Evolutionary conservation across 2,113 vertebrate species (phyloP), one percentile per base, ranked within the genome.

Genomic region (Chaetura pelagica): DNA sequence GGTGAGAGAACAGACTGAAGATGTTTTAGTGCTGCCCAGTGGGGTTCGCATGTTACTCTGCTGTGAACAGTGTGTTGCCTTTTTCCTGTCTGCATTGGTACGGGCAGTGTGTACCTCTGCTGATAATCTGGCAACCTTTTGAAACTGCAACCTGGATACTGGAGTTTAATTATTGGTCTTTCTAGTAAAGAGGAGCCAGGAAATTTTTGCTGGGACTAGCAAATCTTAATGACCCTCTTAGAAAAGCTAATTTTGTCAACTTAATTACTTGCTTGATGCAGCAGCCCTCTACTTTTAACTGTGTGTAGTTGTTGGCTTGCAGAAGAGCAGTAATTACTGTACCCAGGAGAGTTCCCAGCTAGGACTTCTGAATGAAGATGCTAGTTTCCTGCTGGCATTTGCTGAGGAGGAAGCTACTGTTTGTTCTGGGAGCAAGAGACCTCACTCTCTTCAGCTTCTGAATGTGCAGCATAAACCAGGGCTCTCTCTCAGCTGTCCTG

Each of bases 201-300:
- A 84, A 48, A 9, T 69, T 94, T 96, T 96, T 96, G 79, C 90
- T 95, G 85, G 79, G 46, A 76, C 79, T 79, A 84, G 83, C 90
- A 86, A 90, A 95, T 94, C 88, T 54, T 90, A 96, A 84, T 92
- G 90, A 89, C 93, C 75, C 58, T 95, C 72, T 94, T 93, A 88
- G 20, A 93, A 93, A 91, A 90, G 84, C 94, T 96, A 94, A 96
- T 97, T 97, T 93, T 95, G 95, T 94, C 93, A 91, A 55, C 91
- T 90, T 95, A 96, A 96, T 95, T 91, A 84, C 91, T 89, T 90
- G 81, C 78, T 92, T 87, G 94, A 92, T 96, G 80, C 77, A 93
- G 61, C 73, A 87, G 83, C 49, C 88, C 71, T 96, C 83, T 94
- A 78, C 93, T 97, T 95, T 89, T 88, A 86, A 91, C 91, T 88